Evolutionary conservation across 2,113 vertebrate species (phyloP), one percentile per base, ranked within the genome.

Genomic region (Tragelaphus scriptus): DNA sequence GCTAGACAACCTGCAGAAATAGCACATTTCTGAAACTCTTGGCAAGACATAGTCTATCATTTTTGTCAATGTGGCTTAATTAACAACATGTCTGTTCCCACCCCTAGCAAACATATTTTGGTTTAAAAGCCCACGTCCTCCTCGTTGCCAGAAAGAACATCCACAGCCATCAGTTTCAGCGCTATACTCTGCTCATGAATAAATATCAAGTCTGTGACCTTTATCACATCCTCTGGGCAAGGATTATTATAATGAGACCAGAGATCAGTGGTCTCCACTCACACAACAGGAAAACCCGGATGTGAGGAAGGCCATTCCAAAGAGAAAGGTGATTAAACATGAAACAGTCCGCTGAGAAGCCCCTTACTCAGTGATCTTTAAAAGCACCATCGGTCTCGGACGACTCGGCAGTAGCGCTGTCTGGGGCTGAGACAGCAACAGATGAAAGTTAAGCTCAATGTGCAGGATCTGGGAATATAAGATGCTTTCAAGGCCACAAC

Each of bases 221-320:
- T 97, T 94, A 91, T 8, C 79, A 85, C 6, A 63, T 40, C 95
- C 94, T 96, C 79, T 16, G 59, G 96, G 91, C 93, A 93, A 89
- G 89, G 96, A 95, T 97, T 91, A 98, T 89, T 75, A 89, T 94
- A 94, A 97, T 58, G 55, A 97, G 85, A 90, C 49, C 15, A 36
- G 49, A 89, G 82, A 97, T 75, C 56, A 80, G 71, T 49, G 3
- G 13, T 77, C 53, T 56, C 5, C 40, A 80, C 4, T 0, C 3
- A 26, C 59, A 30, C 23, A 26, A 26, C 65, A 88, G 88, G 85
- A 92, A 87, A 89, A 61, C 28, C 5, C 3, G 1, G n/a, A 68
- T 1, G 19, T 25, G 59, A 87, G 92, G 65, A 87, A 59, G 23
- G 65, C 25, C 68, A 58, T 58, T 12, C 32, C 58, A 30, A 85